Conservation (phyloP, 2,888 invertebrate genomes). For the Crocallis elinguaria region DNA sequence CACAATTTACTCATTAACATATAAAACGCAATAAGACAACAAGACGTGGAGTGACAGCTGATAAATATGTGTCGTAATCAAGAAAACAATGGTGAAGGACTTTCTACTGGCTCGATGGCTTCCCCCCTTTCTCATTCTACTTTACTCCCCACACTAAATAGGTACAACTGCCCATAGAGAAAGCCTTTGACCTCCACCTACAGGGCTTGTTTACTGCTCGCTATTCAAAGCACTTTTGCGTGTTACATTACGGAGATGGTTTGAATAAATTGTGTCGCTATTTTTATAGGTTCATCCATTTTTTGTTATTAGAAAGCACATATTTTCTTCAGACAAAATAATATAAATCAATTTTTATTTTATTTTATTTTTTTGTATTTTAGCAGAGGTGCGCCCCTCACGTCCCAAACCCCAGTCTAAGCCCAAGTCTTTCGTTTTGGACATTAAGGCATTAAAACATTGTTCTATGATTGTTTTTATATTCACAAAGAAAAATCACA, state of each 20-base stretch:
- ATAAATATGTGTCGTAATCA: conserved; percentile 78
- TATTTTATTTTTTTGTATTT: too few relatives aligned
- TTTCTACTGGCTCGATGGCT: conserved; percentile 71
- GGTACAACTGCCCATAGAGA: conserved; percentile 65
- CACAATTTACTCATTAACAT: conserved; percentile 55
- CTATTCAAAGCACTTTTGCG: conserved; percentile 62
- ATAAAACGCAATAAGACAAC: conserved; percentile 66
- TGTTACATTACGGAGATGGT: conserved; percentile 44
- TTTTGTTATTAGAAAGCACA: neutral
- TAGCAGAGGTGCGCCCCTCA: too few relatives aligned
- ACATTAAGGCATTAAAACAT: too few relatives aligned
- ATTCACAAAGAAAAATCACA: too few relatives aligned
- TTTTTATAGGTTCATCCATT: conserved; percentile 42
- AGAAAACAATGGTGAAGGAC: conserved; percentile 77
- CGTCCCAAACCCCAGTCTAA: too few relatives aligned
- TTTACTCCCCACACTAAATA: conserved; percentile 46
- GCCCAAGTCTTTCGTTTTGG: too few relatives aligned
- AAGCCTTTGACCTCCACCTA: conserved; percentile 78
- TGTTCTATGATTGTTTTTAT: too few relatives aligned
- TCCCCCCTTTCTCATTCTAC: conserved; percentile 46
- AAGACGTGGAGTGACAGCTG: conserved; percentile 61
- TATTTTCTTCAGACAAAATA: too few relatives aligned
- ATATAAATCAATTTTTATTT: too few relatives aligned
- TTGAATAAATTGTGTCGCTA: conserved; percentile 43
- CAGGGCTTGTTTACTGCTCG: conserved; percentile 64